Evolutionary conservation across 2,113 vertebrate species (phyloP).

Genomic region (Macquaria ambigua): DNA sequence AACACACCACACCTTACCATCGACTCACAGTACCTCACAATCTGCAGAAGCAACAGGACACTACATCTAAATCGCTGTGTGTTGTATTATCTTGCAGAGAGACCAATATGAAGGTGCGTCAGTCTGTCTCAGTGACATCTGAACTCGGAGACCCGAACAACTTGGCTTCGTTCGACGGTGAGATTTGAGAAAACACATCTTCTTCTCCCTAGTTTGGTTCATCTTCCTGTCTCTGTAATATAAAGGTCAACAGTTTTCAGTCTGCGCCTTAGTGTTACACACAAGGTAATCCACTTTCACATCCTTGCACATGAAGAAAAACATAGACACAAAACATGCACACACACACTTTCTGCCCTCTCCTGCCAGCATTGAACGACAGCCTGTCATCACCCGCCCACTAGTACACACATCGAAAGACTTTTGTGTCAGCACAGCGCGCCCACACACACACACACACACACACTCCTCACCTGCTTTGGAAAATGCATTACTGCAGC

Average conservation of each 20-base stretch:
- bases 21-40: not conserved
- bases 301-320: constrained; percentile 9
- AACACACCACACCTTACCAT: constrained; percentile 12
- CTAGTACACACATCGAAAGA: constrained; percentile 35
- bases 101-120: constrained; percentile 97
- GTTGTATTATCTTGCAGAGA: constrained; percentile 84
- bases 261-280: not conserved
- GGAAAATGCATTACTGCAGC: constrained; percentile 64
- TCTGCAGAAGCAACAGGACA: constrained; percentile 28
- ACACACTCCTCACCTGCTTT: constrained; percentile 60
- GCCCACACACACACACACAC: constrained; percentile 54
- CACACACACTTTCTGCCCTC: constrained; percentile 25
- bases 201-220: not conserved
- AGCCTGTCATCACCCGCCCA: constrained; percentile 54
- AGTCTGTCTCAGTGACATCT: constrained; percentile 90
- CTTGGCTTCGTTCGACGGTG: constrained; percentile 91
- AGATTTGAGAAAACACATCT: constrained; percentile 28
- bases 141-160: constrained; percentile 88
- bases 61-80: constrained; percentile 42
- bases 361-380: constrained; percentile 40
- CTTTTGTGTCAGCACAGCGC: constrained; percentile 62
- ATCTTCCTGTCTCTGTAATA: not conserved
- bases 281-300: constrained; percentile 25
- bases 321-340: constrained; percentile 6
- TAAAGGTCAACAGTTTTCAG: constrained; percentile 28